Evolutionary conservation across 2,888 invertebrate species (phyloP), one percentile per base, ranked within the genome.

Genomic region (Idaea biselata): DNA sequence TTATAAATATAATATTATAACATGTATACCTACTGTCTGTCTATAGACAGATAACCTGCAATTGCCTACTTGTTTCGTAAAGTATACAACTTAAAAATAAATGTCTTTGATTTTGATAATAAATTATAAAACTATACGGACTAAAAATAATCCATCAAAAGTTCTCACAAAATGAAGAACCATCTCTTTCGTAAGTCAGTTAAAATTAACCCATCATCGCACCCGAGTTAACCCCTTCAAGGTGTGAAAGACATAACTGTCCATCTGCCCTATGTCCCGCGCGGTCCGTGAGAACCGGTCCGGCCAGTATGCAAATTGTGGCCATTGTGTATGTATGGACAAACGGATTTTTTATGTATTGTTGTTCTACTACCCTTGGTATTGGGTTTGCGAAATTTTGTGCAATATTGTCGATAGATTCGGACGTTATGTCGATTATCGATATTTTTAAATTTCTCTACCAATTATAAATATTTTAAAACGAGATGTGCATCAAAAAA

Each of bases 231-330:
- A 63, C 63, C 63, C 63, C 17, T 55, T 60, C 54, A 58, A 72
- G 66, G 68, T 72, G 70, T 60, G 62, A 65, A 70, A 72, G 74
- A 71, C 70, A 68, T 67, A 68, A 44, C 44, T 69, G 73, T 71
- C 71, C 72, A 63, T 61, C 70, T 66, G 71, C 72, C 69, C 66
- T 71, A 73, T 64, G 62, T 64, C 74, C 77, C 67, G 71, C 73
- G 67, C 73, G 66, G 61, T 62, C 65, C 79, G 84, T 87, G 88
- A 79, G 87, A 89, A 88, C 89, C 87, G 87, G 89, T 88, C 84
- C 73, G 77, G 76, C 78, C 75, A 75, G 87, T 83, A 91, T 91
- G 91, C 88, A 87, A 91, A 91, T 91, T 73, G 76, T 72, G 70
- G 72, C 77, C 80, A 82, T 89, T 89, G 89, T 88, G 73, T 75